Evolutionary conservation across 2,797 vertebrate genomes (phyloP), one percentile per base, ranked within the genome.

Genomic region (Apogon talboti): DNA sequence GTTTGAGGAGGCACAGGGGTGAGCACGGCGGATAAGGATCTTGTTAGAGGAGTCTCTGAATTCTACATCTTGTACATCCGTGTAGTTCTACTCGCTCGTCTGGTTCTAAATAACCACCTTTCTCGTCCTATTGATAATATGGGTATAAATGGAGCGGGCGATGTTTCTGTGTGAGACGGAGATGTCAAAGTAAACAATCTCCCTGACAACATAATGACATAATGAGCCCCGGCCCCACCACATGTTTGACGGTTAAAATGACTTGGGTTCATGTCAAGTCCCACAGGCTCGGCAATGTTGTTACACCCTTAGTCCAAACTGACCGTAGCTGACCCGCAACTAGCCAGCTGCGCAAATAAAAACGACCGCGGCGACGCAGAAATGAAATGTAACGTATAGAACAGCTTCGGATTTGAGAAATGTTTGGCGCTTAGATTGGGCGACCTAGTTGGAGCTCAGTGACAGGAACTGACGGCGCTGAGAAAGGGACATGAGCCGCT

Each of bases 121-220:
- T 79, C 75, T 78, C 52, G 72, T 68, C 62, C 54, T 71, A 67
- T 63, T 64, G 76, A 78, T 77, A 77, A 72, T 45, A 66, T 51
- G 33, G 60, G 60, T 61, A 48, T 11, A 68, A 58, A 66, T 16
- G 71, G 30, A 55, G 46, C 59, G 62, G 66, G 80, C 71, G 79
- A 84, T 74, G 79, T 82, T 61, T 61, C 76, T 14, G 46, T 52
- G 70, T 50, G 59, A 81, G 83, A 74, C 16, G 16, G 66, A 82
- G 79, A 88, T 74, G 81, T 85, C 85, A 76, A 78, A 71, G 82
- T 83, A 84, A 88, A 87, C 84, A 88, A 81, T 83, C 65, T 56
- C 21, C 56, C 77, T 84, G 87, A 88, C 87, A 86, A 74, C 87
- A 82, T 91, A 89, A 89, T 84, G 82, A 79, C 53, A 85, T 88